Percentiles rank a stretch among this genome's conserved stretches.
phyloP scores from a whole-genome alignment of 2,113 vertebrate species.

The Perca flavescens region DNA sequence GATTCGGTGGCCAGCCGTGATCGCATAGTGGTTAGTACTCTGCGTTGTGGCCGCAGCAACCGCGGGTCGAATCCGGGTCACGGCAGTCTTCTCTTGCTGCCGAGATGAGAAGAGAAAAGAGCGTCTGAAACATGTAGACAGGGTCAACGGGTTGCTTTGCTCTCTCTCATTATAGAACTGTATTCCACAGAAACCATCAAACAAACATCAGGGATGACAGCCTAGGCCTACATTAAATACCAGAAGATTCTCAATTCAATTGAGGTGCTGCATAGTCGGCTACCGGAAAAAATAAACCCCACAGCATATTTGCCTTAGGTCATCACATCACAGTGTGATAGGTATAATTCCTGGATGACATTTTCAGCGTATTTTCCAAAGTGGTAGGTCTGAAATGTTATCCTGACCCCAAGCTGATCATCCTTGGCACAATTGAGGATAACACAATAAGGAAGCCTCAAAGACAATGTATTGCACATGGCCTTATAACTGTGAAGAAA shows the following conservation, averaged over 20 bases:
- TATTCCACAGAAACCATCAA: no score
- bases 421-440: not conserved
- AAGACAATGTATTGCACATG: not conserved
- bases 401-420: not conserved
- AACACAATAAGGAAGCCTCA: not conserved
- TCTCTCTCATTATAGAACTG: no score
- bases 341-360: not conserved
- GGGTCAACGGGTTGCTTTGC: no score
- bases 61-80: slow-evolving; percentile 90
- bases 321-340: not conserved
- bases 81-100: slow-evolving; percentile 64
- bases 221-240: not conserved
- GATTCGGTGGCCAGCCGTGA: no score
- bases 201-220: no score
- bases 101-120: no score
- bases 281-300: not conserved
- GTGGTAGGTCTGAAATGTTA: not conserved
- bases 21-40: slow-evolving; percentile 55
- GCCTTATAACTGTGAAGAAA: not conserved
- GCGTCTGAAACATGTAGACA: no score
- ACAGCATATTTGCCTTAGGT: not conserved
- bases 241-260: not conserved
- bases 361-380: not conserved
- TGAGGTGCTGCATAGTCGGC: not conserved
- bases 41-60: slow-evolving; percentile 90